Evolutionary conservation across 37 sponge, comb jelly and placozoan species (phyloP).

Genomic region (Geodia barretti): DNA sequence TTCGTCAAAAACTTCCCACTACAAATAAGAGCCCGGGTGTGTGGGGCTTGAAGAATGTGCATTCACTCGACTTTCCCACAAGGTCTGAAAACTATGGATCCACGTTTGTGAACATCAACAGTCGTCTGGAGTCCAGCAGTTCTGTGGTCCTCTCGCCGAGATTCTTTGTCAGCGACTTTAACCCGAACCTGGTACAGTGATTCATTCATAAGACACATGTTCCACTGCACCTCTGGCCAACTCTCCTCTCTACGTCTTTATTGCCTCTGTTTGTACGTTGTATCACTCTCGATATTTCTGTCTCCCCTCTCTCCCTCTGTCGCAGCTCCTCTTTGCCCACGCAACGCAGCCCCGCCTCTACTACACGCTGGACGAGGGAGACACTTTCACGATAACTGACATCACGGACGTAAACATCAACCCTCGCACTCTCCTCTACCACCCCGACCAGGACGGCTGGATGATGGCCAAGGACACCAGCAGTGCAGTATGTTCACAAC

Average conservation of each 20-base stretch:
- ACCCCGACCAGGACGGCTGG: neutral
- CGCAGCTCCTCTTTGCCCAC: neutral
- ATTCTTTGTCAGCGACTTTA: constrained; percentile 30
- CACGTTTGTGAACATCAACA: constrained; percentile 22
- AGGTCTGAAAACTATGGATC: constrained; percentile 66
- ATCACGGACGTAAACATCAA: neutral
- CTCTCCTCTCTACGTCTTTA: neutral
- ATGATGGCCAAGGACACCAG: constrained; percentile 1
- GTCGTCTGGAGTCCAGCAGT: neutral
- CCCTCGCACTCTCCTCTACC: neutral
- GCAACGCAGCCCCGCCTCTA: neutral
- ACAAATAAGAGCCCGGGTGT: no score
- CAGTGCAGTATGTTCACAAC: no score
- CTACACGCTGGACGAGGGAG: neutral
- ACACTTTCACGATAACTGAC: neutral
- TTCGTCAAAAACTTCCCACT: no score
- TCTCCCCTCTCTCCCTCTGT: neutral
- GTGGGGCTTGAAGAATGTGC: no score
- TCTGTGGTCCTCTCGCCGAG: constrained; percentile 6
- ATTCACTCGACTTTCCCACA: neutral
- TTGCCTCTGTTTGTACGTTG: neutral
- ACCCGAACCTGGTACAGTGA: constrained; percentile 37
- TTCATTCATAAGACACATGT: neutral
- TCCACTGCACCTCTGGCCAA: neutral
- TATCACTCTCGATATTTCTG: neutral